Percentiles rank a stretch among this genome's conserved stretches.
These are phyloP conservation scores for Gymnoscelis rufifasciata DNA, from an alignment of 2,888 invertebrate species.

Conservation along the genomic window DNA sequence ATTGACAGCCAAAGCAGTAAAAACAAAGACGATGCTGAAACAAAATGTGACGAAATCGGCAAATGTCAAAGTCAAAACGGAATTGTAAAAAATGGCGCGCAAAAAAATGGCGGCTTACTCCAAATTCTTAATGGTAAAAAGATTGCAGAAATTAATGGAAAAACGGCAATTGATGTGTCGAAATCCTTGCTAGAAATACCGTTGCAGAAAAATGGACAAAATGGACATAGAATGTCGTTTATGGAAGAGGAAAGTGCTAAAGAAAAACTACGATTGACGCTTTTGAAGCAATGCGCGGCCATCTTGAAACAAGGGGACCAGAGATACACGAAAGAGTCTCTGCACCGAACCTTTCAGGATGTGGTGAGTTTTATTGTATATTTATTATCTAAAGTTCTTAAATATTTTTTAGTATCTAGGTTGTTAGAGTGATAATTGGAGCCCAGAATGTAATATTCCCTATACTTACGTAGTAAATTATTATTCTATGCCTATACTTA, in stretches of 20 bases:
- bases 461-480: no score
- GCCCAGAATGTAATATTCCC: no score
- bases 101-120: no score
- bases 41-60: slow-evolving; percentile 17
- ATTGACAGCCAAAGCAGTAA: slow-evolving; percentile 3
- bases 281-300: slow-evolving; percentile 83
- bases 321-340: slow-evolving; percentile 81
- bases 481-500: no score
- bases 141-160: no score
- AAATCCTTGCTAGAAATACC: slow-evolving; percentile 24
- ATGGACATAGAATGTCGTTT: slow-evolving; percentile 75
- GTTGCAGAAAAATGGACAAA: slow-evolving; percentile 46
- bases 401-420: not conserved
- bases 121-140: no score
- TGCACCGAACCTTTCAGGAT: slow-evolving; percentile 83
- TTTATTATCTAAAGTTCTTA: not conserved
- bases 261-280: slow-evolving; percentile 79
- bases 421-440: no score
- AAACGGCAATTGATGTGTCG: slow-evolving; percentile 14
- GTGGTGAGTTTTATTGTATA: slow-evolving; percentile 76
- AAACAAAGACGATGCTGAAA: no score
- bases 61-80: slow-evolving; percentile 22
- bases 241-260: slow-evolving; percentile 85
- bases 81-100: slow-evolving; percentile 2
- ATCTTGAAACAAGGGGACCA: slow-evolving; percentile 81